A percentile compares a stretch with the other conserved stretches of the same genome.
phyloP scores from a whole-genome alignment of 2,797 vertebrate species.

The Podarcis siculus region DNA sequence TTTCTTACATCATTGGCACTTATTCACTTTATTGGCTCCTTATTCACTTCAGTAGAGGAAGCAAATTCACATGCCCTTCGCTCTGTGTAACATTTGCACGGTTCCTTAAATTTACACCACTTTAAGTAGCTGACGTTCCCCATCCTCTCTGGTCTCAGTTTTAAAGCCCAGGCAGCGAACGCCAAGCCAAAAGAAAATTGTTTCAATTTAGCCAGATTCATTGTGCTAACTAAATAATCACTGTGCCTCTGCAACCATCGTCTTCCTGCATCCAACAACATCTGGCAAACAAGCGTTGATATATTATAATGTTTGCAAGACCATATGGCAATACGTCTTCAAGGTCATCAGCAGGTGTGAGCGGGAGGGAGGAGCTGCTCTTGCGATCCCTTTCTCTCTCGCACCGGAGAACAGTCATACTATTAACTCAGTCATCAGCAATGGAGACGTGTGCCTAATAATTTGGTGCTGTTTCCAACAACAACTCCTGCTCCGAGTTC shows the following conservation, averaged over 20 bases:
- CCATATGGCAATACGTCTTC: conserved; percentile 79
- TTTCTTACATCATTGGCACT: background rate
- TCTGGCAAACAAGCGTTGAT: conserved; percentile 81
- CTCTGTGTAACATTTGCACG: background rate
- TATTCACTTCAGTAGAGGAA: background rate
- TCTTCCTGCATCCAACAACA: conserved; percentile 73
- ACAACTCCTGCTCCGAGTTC: background rate
- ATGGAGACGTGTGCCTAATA: conserved; percentile 21
- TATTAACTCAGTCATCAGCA: conserved; percentile 12
- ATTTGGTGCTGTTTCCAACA: background rate
- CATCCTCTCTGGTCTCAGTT: conserved; percentile 12
- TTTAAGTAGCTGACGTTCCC: conserved; percentile 48
- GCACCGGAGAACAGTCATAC: background rate
- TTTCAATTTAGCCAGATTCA: conserved; percentile 71
- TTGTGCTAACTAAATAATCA: conserved; percentile 75
- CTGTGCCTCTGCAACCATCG: conserved; percentile 62
- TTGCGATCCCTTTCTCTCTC: conserved; percentile 45
- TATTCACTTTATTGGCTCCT: background rate
- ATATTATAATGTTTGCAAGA: conserved; percentile 74
- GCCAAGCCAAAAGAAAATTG: conserved; percentile 56
- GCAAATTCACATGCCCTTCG: background rate
- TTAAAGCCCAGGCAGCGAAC: conserved; percentile 52
- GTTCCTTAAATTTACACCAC: conserved; percentile 30
- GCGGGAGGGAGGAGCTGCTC: conserved; percentile 62
- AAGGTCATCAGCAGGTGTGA: conserved; percentile 76